phyloP scores from a whole-genome alignment of 2,797 vertebrate genomes.

The Bucorvus abyssinicus region DNA sequence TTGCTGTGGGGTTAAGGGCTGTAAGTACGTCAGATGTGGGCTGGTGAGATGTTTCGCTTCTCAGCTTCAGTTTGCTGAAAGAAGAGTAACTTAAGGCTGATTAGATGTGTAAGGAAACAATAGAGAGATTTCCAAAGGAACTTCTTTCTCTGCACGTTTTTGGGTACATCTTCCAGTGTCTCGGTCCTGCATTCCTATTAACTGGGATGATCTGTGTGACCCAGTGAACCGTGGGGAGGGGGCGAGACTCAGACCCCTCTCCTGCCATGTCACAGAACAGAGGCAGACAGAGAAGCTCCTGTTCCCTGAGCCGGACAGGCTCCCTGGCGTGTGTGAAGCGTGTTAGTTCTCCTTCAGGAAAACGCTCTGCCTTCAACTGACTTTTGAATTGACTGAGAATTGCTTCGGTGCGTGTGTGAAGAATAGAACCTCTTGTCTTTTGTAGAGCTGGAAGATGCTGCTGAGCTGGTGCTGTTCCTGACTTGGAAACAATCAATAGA shows the following conservation, averaged over 20 bases:
- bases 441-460: background rate
- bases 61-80: background rate
- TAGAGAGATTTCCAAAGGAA: background rate
- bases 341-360: background rate
- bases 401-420: background rate
- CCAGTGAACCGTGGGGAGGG: background rate
- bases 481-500: background rate
- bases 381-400: too few relatives aligned
- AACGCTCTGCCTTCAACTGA: background rate
- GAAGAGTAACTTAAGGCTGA: background rate
- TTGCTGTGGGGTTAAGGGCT: background rate
- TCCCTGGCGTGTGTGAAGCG: conserved; percentile 2
- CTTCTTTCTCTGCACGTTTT: background rate
- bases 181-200: conserved; percentile 4
- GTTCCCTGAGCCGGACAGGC: background rate
- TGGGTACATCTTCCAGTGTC: background rate
- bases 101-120: background rate
- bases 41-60: background rate
- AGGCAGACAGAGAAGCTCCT: background rate
- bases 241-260: background rate
- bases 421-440: background rate
- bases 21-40: fast-evolving
- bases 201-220: background rate
- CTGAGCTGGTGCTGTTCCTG: background rate
- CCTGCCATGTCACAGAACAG: background rate